A percentile compares a stretch with the other conserved stretches of the same genome.
Conservation (phyloP, 2,113 vertebrate genomes). For the Dipodomys ordii region DNA sequence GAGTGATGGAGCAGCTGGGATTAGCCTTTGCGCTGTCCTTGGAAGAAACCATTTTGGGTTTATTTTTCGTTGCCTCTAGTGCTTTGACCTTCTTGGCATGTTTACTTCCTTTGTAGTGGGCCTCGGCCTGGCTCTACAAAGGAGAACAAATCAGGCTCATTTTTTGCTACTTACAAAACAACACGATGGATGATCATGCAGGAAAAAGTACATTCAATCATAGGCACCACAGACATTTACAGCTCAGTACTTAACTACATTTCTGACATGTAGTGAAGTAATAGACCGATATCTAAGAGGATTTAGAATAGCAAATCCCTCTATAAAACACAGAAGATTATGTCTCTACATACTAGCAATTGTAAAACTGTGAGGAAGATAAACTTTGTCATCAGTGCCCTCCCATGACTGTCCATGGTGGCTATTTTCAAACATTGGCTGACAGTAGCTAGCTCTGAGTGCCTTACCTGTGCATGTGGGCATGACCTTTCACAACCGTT, state of each 20-base stretch:
- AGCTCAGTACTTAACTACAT: conserved; percentile 25
- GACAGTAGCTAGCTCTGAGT: background rate
- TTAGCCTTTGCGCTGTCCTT: conserved; percentile 92
- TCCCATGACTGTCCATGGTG: background rate
- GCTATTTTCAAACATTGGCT: background rate
- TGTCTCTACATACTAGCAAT: conserved; percentile 18
- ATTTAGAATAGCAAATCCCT: background rate
- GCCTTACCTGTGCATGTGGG: background rate
- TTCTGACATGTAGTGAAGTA: conserved; percentile 39
- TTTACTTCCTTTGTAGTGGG: conserved; percentile 99
- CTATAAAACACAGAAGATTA: background rate
- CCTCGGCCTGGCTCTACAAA: conserved; percentile 98
- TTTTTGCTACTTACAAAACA: conserved; percentile 84
- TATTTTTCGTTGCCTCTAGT: conserved; percentile 96
- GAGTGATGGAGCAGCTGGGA: conserved; percentile 87
- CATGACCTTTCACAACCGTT: background rate
- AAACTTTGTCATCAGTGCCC: background rate
- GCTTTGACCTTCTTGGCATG: conserved; percentile 99
- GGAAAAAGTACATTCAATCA: conserved; percentile 87
- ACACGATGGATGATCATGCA: conserved; percentile 83
- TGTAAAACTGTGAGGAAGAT: background rate
- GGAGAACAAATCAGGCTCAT: conserved; percentile 95
- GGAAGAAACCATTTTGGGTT: conserved; percentile 91
- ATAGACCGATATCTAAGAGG: background rate
- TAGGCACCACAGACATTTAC: conserved; percentile 83